phyloP scores from a whole-genome alignment of 1,140 invertebrate species.

The Phocides pigmalion region DNA sequence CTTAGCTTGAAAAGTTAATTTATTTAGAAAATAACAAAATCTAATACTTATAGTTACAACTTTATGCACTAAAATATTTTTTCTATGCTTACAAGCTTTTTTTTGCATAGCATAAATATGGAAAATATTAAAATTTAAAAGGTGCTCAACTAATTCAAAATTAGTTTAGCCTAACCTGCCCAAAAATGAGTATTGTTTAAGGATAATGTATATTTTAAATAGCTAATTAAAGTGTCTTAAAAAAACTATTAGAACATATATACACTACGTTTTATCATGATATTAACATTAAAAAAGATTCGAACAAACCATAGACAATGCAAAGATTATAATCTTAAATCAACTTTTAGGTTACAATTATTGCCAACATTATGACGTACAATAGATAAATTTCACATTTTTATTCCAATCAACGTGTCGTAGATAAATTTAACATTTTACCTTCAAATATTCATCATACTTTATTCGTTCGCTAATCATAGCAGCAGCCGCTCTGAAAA shows the following conservation, averaged over 20 bases:
- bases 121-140: no score
- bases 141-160: no score
- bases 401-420: conserved; percentile 10
- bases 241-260: not conserved
- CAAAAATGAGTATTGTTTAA: no score
- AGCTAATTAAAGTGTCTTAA: not conserved
- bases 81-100: no score
- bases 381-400: conserved; percentile 5
- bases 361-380: conserved; percentile 10
- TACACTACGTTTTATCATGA: no score
- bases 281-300: not conserved
- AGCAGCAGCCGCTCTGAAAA: conserved; percentile 9
- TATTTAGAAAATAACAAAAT: no score
- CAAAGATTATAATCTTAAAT: conserved; percentile 7
- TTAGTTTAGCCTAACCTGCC: no score
- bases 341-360: not conserved
- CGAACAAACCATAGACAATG: not conserved
- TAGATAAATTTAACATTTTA: conserved; percentile 18
- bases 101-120: no score
- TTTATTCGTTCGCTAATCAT: conserved; percentile 14
- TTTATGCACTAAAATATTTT: no score
- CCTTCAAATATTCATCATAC: conserved; percentile 16
- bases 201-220: no score
- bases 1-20: no score
- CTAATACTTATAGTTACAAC: no score